Conservation (phyloP, 2,113 vertebrate genomes). For the Pionites leucogaster region DNA sequence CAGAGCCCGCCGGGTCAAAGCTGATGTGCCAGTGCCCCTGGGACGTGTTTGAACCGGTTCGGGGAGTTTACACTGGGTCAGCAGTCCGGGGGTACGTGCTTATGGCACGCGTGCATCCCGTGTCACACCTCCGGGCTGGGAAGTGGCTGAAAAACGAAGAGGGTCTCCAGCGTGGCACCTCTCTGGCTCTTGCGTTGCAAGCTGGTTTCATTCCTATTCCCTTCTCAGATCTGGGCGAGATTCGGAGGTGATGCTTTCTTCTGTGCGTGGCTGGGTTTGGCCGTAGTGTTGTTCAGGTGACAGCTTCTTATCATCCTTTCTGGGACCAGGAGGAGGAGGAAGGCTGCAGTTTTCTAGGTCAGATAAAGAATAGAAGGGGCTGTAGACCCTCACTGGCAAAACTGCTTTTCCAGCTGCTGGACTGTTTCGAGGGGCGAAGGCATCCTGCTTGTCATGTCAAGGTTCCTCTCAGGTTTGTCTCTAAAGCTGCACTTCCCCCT, state of each 20-base stretch:
- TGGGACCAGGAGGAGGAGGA: not conserved
- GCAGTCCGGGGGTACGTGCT: not conserved
- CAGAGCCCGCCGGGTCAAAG: not conserved
- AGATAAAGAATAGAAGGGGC: not conserved
- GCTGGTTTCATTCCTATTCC: not conserved
- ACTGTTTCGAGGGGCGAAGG: not conserved
- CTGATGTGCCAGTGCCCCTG: not conserved
- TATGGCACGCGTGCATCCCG: fast-evolving
- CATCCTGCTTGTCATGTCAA: not conserved
- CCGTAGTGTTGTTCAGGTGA: fast-evolving
- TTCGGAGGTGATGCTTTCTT: fast-evolving
- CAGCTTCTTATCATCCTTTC: not conserved
- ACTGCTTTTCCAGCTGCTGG: not conserved
- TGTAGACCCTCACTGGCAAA: not conserved
- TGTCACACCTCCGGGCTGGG: fast-evolving
- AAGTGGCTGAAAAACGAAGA: not conserved
- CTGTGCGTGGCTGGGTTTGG: not conserved
- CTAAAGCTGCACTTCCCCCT: not conserved
- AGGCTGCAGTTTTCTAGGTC: not conserved
- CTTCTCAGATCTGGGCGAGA: not conserved
- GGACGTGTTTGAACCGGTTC: not conserved
- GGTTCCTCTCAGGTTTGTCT: not conserved
- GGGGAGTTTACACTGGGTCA: not conserved
- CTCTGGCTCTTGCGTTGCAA: not conserved
- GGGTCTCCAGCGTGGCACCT: not conserved